Percentiles rank a stretch among this genome's conserved stretches.
phyloP scores from a whole-genome alignment of 2,888 invertebrate species.

The Diabrotica balteata region DNA sequence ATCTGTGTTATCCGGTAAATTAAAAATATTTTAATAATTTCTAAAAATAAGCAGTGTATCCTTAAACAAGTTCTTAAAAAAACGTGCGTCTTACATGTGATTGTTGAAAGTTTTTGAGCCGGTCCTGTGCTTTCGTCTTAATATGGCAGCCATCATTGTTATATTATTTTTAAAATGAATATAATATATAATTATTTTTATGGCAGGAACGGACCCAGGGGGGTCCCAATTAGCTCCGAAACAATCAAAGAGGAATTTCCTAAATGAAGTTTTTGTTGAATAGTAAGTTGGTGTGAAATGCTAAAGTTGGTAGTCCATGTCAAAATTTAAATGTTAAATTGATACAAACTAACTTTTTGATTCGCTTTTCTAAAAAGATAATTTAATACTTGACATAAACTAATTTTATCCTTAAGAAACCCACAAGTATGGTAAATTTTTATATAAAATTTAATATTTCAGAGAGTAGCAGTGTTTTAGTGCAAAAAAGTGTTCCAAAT shows the following conservation, averaged over 20 bases:
- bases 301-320: too few relatives aligned
- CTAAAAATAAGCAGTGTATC: slow-evolving; percentile 5
- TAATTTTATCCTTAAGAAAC: too few relatives aligned
- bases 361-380: too few relatives aligned
- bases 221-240: background rate
- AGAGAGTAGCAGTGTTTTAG: too few relatives aligned
- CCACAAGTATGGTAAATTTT: too few relatives aligned
- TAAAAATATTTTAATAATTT: background rate
- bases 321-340: too few relatives aligned
- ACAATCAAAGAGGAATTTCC: background rate
- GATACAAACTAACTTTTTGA: too few relatives aligned
- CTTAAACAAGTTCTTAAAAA: background rate
- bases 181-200: background rate
- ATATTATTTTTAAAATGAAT: slow-evolving; percentile 8
- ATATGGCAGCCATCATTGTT: slow-evolving; percentile 11
- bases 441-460: too few relatives aligned
- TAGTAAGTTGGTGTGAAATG: too few relatives aligned
- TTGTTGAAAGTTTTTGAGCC: slow-evolving; percentile 13
- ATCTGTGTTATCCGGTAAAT: background rate
- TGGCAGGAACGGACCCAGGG: background rate
- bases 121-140: slow-evolving; percentile 16
- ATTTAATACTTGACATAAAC: too few relatives aligned
- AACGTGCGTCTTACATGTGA: slow-evolving; percentile 8
- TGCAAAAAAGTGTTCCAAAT: too few relatives aligned
- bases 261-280: too few relatives aligned